phyloP scores from a whole-genome alignment of 2,888 invertebrate genomes.

The Amiota minor region DNA sequence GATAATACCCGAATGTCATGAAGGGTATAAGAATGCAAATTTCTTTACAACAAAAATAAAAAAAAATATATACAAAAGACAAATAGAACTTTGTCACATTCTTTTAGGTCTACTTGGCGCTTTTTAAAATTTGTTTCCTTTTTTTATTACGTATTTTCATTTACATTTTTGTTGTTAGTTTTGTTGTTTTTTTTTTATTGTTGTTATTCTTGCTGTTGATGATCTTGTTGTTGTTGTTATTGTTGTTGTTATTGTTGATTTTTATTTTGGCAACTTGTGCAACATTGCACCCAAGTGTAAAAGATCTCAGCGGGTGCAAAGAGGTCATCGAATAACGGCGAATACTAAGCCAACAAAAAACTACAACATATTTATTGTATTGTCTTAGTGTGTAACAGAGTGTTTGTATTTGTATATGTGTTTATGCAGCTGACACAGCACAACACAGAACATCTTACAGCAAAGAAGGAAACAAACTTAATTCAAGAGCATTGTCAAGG shows the following conservation, averaged over 20 bases:
- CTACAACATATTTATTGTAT: neutral
- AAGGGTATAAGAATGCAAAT: too few species aligned
- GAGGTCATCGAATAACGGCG: constrained; percentile 3
- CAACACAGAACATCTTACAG: constrained; percentile 33
- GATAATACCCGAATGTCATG: neutral
- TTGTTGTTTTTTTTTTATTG: neutral
- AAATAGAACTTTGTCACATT: constrained; percentile 17
- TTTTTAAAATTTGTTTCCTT: neutral
- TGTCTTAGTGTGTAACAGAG: too few species aligned
- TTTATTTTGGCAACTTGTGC: constrained; percentile 28
- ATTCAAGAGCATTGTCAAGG: constrained; percentile 66
- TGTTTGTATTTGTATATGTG: too few species aligned
- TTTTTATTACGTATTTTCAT: constrained; percentile 11
- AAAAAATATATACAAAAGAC: neutral
- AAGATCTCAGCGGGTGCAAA: constrained; percentile 8
- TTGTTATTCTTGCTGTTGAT: neutral
- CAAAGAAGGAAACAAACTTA: constrained; percentile 59
- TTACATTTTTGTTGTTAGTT: neutral
- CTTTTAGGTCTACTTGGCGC: constrained; percentile 16
- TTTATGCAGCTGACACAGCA: neutral
- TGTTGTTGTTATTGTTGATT: neutral
- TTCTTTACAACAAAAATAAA: neutral
- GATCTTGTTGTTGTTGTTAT: neutral
- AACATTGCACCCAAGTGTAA: constrained; percentile 15
- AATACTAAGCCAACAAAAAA: constrained; percentile 18